Evolutionary conservation across 2,113 vertebrate genomes (phyloP), one percentile per base, ranked within the genome.

Genomic region (Sporophila hypoxantha): DNA sequence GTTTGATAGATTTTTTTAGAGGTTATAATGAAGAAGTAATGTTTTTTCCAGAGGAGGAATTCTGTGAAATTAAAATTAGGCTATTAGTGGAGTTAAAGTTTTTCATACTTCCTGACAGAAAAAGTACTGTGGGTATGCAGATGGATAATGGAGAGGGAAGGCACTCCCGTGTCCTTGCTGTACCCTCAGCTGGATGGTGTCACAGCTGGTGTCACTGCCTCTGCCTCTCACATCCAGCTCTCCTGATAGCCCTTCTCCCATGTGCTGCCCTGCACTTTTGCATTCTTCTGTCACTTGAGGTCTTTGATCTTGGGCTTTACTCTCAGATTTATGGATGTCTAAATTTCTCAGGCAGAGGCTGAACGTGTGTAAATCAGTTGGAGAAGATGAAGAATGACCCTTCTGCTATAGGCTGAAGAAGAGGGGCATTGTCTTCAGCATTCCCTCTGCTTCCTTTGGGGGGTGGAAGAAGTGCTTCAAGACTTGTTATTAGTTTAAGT

Each of bases 131-230:
- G 21, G 27, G 61, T 69, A 5, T 64, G 46, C n/a, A 73, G 30
- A 29, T 56, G 50, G 26, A 14, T 71, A 32, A 30, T 69, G 50
- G 41, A 69, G 50, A 47, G 44, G 32, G 79, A 50, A 29, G 30
- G 22, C 18, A 26, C 14, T 14, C 2, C 16, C 0, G 0, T 37
- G n/a, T 64, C 5, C 5, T 37, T 55, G 36, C 34, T 56, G 12
- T 50, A 12, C 50, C 52, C 53, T 5, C 34, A 66, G 60, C 42
- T 61, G 29, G 36, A 2, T 22, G 29, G 16, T 7, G 1, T 32
- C 10, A 1, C 3, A 2, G 46, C 3, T 17, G 4, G 9, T 15
- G 14, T 37, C 16, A 0, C 44, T 55, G 34, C 22, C 42, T 34
- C 26, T 62, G 62, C 6, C 50, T 49, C n/a, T 77, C 13, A 4